Evolutionary conservation across 1,140 invertebrate genomes (phyloP), one percentile per base, ranked within the genome.

Genomic region (Sipha flava): DNA sequence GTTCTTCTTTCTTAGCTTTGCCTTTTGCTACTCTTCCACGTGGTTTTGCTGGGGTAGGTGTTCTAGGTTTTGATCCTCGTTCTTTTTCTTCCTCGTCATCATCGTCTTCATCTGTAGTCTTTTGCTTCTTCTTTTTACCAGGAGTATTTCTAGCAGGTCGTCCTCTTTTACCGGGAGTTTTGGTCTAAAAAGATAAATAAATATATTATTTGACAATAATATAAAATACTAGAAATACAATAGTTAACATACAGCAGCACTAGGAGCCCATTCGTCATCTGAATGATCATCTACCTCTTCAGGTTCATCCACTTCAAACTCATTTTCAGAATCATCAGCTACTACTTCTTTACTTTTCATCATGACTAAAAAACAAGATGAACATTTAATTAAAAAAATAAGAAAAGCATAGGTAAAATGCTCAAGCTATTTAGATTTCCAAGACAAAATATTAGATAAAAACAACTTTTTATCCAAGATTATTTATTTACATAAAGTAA

Each of bases 1-100:
- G 84, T 59, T 85, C 84, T 43, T 85, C 84, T 73, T 80, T 80
- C 18, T 80, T 80, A 21, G 49, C 59, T 80, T 75, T 79, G 4
- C 43, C 57, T 80, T 72, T 79, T 23, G 80, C 29, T 59, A 57
- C 31, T 68, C 75, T 79, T 57, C 59, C 80, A 1, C 72, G 57
- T 14, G 34, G 64, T 70, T 40, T 77, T 23, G 52, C 7, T 21
- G 73, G 23, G n/a, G 73, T 59, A 3, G 68, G 52, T 21, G 70
- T 26, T 47, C 77, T 80, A 66, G 80, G 6, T 66, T 80, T 80
- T 47, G 54, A 7, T 16, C 66, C 70, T 47, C 66, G 47, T 10
- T 73, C 59, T 26, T 80, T 80, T 75, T 80, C 59, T 77, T 80
- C 80, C 18, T 80, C 80, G 12, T 80, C 80, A 4, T 80, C 80